Evolutionary conservation across 2,113 vertebrate genomes (phyloP).

Genomic region (Thomomys bottae): DNA sequence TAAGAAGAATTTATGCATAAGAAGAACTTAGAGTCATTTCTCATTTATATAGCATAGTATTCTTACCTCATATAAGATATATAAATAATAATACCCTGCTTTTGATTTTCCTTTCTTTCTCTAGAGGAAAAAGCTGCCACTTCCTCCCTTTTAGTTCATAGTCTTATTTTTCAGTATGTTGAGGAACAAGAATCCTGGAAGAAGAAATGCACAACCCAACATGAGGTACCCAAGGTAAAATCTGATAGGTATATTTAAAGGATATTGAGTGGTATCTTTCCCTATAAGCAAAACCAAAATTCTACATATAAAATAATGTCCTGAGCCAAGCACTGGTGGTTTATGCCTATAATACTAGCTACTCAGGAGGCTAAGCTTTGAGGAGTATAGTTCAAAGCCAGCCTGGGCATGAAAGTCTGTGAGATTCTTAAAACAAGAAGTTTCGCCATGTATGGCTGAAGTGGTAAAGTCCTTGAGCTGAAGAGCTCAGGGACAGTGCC

Average conservation of each 20-base stretch:
- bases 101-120: slow-evolving; percentile 35
- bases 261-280: slow-evolving; percentile 17
- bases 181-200: slow-evolving; percentile 81
- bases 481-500: no score
- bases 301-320: not conserved
- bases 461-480: no score
- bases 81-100: slow-evolving; percentile 45
- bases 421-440: no score
- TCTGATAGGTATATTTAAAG: slow-evolving; percentile 26
- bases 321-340: no score
- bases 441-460: no score
- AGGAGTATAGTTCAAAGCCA: no score
- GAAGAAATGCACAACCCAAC: slow-evolving; percentile 81
- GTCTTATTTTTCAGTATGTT: slow-evolving; percentile 86
- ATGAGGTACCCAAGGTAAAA: slow-evolving; percentile 85
- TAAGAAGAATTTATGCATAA: not conserved
- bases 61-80: slow-evolving; percentile 30
- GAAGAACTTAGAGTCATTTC: slow-evolving; percentile 52
- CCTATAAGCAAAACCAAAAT: slow-evolving; percentile 37
- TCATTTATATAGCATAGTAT: slow-evolving; percentile 35
- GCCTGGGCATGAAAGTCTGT: no score
- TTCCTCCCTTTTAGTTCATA: slow-evolving; percentile 86
- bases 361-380: no score
- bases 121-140: slow-evolving; percentile 85
- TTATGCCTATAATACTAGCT: no score